Percentiles rank a stretch among this genome's conserved stretches.
These are phyloP conservation scores for Heliocidaris tuberculata DNA, from an alignment of 35 echinoderm and acorn worm genomes.

Conservation along the genomic window DNA sequence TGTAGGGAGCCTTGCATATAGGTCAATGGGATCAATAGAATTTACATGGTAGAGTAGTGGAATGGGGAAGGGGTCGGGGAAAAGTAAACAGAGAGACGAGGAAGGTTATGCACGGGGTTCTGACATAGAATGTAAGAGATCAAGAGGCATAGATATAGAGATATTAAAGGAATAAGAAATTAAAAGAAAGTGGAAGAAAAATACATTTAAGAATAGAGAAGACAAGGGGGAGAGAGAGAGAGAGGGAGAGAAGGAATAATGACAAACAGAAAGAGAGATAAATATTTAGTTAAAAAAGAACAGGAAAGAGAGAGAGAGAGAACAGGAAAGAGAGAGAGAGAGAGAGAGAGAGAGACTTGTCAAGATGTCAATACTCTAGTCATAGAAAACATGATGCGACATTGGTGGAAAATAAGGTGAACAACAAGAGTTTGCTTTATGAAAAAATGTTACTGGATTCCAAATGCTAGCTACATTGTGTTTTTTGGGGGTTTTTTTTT, in stretches of 20 bases:
- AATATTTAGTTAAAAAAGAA: not conserved
- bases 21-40: constrained; percentile 11
- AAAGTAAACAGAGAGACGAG: not conserved
- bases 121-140: not conserved
- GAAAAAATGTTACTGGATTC: too few species aligned
- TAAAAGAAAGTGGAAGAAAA: too few species aligned
- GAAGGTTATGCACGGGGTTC: not conserved
- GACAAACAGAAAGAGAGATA: not conserved
- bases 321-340: not conserved
- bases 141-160: not conserved
- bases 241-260: not conserved
- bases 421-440: too few species aligned
- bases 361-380: too few species aligned
- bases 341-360: too few species aligned
- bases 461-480: too few species aligned
- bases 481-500: too few species aligned
- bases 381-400: too few species aligned
- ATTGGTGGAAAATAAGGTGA: too few species aligned
- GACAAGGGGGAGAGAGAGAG: too few species aligned
- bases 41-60: constrained; percentile 1
- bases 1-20: not conserved
- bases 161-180: not conserved
- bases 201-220: too few species aligned
- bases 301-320: too few species aligned
- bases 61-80: not conserved